These are phyloP conservation scores for Pseudopodoces humilis DNA, from an alignment of 2,113 vertebrate species.

Conservation along the genomic window DNA sequence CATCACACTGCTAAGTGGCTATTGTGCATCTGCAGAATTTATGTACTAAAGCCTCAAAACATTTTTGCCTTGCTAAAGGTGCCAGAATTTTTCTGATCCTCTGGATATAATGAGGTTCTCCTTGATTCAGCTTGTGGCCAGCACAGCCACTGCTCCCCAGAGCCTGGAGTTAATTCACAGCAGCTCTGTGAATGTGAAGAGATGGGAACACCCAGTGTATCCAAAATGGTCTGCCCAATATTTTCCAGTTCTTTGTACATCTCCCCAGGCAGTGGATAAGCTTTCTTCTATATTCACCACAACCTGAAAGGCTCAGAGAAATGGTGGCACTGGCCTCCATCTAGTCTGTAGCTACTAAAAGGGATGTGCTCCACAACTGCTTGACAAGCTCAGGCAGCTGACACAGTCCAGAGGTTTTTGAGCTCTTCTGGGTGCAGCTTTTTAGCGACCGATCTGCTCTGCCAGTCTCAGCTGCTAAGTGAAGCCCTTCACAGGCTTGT, in stretches of 20 bases:
- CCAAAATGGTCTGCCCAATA: not conserved
- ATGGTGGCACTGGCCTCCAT: not conserved
- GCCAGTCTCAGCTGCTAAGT: not conserved
- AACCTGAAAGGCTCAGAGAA: not conserved
- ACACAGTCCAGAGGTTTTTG: not conserved
- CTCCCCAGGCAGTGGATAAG: not conserved
- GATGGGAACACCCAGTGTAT: not conserved
- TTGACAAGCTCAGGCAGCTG: not conserved
- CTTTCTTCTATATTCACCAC: not conserved
- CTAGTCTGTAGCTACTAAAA: not conserved
- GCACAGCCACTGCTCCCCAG: not conserved
- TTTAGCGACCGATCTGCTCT: rapidly evolving
- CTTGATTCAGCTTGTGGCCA: not conserved
- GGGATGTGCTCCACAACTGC: not conserved
- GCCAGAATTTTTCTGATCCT: not conserved
- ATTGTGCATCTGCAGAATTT: not conserved
- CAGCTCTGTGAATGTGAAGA: not conserved
- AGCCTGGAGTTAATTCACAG: not conserved
- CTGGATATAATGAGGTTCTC: not conserved
- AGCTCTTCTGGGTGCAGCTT: not conserved
- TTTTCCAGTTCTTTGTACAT: not conserved
- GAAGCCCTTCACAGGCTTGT: not conserved
- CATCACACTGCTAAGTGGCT: not conserved
- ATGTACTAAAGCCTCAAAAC: not conserved
- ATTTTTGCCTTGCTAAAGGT: not conserved